These are phyloP conservation scores for Embiotoca jacksoni DNA, from an alignment of 2,113 vertebrate species.

Conservation along the genomic window DNA sequence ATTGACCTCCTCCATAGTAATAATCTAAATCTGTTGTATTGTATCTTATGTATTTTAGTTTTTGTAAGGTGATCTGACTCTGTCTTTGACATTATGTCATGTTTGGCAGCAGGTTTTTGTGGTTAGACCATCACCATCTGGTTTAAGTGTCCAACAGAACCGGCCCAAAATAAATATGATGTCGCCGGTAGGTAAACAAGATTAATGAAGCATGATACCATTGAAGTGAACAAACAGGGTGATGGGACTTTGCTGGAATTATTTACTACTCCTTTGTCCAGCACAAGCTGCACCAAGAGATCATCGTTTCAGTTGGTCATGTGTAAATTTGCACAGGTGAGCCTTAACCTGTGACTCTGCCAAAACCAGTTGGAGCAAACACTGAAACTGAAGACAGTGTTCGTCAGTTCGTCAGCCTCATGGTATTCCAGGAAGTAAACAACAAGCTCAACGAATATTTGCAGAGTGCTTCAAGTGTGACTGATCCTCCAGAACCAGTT, in stretches of 20 bases:
- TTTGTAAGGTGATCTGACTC: too few relatives aligned
- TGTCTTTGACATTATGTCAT: too few relatives aligned
- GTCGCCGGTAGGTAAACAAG: not conserved
- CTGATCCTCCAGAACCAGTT: not conserved
- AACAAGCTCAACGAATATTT: not conserved
- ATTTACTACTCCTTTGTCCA: not conserved
- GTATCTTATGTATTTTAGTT: too few relatives aligned
- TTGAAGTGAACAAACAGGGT: not conserved
- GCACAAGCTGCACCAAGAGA: not conserved
- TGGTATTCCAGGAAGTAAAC: not conserved
- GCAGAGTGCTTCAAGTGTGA: not conserved
- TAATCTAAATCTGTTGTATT: too few relatives aligned
- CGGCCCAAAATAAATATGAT: not conserved
- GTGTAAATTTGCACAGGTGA: not conserved
- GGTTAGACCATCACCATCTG: too few relatives aligned
- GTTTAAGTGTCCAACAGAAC: not conserved
- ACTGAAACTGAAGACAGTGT: not conserved
- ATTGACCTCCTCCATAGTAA: not conserved
- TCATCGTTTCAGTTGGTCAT: not conserved
- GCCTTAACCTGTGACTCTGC: not conserved
- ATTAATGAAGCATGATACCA: not conserved
- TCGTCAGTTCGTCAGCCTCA: not conserved
- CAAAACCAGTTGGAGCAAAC: not conserved
- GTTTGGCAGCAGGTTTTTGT: too few relatives aligned
- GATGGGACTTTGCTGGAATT: not conserved